Conservation (phyloP, 1,140 invertebrate genomes). For the Drosophila lowei region DNA sequence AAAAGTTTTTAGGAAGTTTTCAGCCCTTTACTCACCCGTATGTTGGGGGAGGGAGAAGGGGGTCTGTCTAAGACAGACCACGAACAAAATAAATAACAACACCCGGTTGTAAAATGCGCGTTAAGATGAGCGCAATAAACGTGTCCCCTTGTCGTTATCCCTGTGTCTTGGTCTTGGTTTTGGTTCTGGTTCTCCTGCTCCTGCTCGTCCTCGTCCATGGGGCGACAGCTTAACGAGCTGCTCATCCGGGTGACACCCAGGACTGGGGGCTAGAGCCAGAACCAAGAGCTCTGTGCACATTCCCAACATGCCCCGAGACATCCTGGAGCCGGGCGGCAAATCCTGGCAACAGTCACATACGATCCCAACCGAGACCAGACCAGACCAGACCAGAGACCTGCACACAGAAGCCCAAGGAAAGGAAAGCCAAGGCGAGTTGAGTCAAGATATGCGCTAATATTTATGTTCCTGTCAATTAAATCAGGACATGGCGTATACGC, state of each 20-base stretch:
- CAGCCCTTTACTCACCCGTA: conserved; percentile 2
- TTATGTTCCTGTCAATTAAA: conserved; percentile 82
- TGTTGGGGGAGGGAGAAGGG: no score
- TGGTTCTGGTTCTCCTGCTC: not conserved
- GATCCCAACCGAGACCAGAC: conserved; percentile 4
- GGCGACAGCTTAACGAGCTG: conserved; percentile 74
- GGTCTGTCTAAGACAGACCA: conserved; percentile 27
- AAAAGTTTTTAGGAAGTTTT: conserved; percentile 1
- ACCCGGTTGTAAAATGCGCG: conserved; percentile 66
- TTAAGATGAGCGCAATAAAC: conserved; percentile 73
- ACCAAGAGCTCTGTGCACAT: conserved; percentile 6
- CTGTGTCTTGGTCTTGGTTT: conserved; percentile 6
- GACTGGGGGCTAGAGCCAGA: conserved; percentile 4
- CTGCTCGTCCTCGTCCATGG: conserved; percentile 5
- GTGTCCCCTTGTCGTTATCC: conserved; percentile 38
- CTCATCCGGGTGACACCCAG: conserved; percentile 61
- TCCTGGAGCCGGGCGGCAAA: conserved; percentile 42
- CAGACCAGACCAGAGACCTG: no score
- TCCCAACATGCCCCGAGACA: conserved; percentile 35
- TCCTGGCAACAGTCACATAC: conserved; percentile 61
- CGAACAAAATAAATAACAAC: conserved; percentile 58
- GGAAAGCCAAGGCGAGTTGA: conserved; percentile 47
- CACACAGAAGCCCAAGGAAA: not conserved
- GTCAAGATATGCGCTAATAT: conserved; percentile 80
- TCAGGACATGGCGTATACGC: conserved; percentile 72